Evolutionary conservation across 2,888 invertebrate genomes (phyloP).

Genomic region (Congeria kusceri): DNA sequence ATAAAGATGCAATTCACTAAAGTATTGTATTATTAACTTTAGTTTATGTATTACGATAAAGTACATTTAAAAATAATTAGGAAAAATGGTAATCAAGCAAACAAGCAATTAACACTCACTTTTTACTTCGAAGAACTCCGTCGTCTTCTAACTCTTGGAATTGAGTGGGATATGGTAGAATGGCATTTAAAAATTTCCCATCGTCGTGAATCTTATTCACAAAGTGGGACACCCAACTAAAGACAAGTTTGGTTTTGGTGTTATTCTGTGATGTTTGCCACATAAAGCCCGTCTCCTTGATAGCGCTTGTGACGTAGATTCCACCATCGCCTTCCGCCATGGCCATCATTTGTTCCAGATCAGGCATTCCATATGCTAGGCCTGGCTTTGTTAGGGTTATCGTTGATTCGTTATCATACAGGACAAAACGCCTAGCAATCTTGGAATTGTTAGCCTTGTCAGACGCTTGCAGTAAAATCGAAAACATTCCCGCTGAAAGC

Average conservation of each 20-base stretch:
- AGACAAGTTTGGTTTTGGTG: neutral
- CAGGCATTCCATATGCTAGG: neutral
- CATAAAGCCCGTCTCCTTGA: slow-evolving; percentile 30
- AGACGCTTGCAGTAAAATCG: slow-evolving; percentile 55
- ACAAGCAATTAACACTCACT: slow-evolving; percentile 3
- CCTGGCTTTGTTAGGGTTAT: slow-evolving; percentile 36
- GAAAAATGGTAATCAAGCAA: no score
- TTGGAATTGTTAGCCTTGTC: slow-evolving; percentile 67
- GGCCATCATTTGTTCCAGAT: neutral
- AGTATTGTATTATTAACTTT: no score
- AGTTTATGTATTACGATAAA: no score
- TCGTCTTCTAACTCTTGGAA: slow-evolving; percentile 17
- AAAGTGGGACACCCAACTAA: slow-evolving; percentile 62
- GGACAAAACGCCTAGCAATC: slow-evolving; percentile 53
- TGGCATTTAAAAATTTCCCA: slow-evolving; percentile 42
- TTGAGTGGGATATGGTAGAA: slow-evolving; percentile 46
- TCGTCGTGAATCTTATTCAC: slow-evolving; percentile 49
- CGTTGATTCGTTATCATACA: no score
- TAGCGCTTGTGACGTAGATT: slow-evolving; percentile 41
- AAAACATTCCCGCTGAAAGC: slow-evolving; percentile 55
- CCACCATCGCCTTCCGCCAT: neutral
- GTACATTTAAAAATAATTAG: no score
- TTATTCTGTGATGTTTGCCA: slow-evolving; percentile 46
- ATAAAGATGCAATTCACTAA: no score
- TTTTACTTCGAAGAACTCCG: slow-evolving; percentile 14